Evolutionary conservation across 2,113 vertebrate species (phyloP), one percentile per base, ranked within the genome.

Genomic region (Peromyscus californicus): DNA sequence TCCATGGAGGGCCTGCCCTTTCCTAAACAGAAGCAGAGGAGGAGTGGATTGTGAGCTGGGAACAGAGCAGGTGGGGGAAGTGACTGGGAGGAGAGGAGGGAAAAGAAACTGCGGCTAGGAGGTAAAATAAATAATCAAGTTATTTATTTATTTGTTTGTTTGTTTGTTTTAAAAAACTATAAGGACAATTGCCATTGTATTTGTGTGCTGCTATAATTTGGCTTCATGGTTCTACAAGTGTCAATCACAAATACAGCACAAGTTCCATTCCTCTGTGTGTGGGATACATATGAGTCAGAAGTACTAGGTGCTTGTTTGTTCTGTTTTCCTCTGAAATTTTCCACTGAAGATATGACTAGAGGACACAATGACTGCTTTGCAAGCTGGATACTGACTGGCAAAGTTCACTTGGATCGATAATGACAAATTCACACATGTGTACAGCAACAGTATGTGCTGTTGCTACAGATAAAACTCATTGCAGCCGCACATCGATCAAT

Each of bases 401-500:
- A 84, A 87, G 57, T 75, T 90, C 36, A 79, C 61, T 54, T 57
- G 86, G 39, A 93, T 92, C 70, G 78, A 90, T 79, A 93, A 17
- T 90, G 63, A 92, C 57, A 87, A 90, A 69, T 97, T 95, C 91
- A 45, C 63, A 88, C 39, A 48, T 69, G 51, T 72, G 22, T 39
- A 33, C 19, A 75, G 12, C 57, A 93, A 83, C 11, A 86, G 8
- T 51, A 22, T 67, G 36, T 63, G 16, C n/a, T 79, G 16, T n/a
- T 79, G 33, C 33, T 74, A 59, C 24, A 45, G 54, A 69, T 69
- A 93, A 87, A 93, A 74, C 48, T 59, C 92, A 75, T 54, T 93
- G 12, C 10, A 84, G 33, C 48, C 93, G 51, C 8, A 2, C 65
- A 24, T 80, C 61, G 57, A 69, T 80, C 61, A 63, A 63, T 76